phyloP scores from a whole-genome alignment of 2,888 invertebrate genomes.

The Epiblema foenella region DNA sequence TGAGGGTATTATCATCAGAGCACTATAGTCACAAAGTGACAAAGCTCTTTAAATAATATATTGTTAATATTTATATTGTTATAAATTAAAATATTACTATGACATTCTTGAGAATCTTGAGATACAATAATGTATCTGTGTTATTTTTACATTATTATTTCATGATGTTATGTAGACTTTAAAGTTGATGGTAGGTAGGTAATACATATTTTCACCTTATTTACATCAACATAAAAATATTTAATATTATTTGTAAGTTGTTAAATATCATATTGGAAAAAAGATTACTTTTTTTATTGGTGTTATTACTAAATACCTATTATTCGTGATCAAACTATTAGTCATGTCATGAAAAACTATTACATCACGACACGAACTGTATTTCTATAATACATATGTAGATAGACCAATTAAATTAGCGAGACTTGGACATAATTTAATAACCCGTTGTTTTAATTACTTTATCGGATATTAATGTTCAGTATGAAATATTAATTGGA shows the following conservation, averaged over 20 bases:
- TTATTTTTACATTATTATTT: constrained; percentile 15
- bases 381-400: too few species aligned
- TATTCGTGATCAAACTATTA: constrained; percentile 10
- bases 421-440: too few species aligned
- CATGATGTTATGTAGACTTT: too few species aligned
- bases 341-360: background rate
- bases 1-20: constrained; percentile 1
- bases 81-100: background rate
- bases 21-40: background rate
- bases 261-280: background rate
- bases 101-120: background rate
- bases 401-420: too few species aligned
- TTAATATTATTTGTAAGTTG: too few species aligned
- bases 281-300: background rate
- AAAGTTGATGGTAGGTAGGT: background rate
- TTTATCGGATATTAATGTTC: too few species aligned
- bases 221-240: background rate
- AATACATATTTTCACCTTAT: background rate
- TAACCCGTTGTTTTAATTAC: too few species aligned
- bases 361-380: background rate
- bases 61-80: background rate
- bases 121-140: constrained; percentile 18
- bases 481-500: too few species aligned
- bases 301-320: background rate
- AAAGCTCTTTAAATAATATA: background rate